These are phyloP conservation scores for Aptenodytes patagonicus DNA, from an alignment of 2,113 vertebrate species.

Conservation along the genomic window DNA sequence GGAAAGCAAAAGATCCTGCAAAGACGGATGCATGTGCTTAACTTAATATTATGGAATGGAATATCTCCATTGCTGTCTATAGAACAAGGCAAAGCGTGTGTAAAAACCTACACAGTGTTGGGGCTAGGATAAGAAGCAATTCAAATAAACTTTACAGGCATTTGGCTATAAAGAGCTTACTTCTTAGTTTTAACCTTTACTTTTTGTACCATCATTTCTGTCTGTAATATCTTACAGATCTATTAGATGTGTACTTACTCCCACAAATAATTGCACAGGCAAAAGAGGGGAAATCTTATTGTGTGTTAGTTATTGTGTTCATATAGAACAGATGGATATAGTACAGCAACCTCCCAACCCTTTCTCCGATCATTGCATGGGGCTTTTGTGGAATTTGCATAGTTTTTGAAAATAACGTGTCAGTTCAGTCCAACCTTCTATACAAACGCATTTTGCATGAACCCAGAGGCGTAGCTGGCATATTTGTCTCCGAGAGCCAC, in stretches of 20 bases:
- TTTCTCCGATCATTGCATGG: background rate
- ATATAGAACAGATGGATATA: background rate
- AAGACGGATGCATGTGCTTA: background rate
- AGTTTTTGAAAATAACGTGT: background rate
- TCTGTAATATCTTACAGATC: background rate
- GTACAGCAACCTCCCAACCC: background rate
- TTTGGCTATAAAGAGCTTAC: background rate
- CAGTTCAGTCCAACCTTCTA: background rate
- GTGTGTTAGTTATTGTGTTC: background rate
- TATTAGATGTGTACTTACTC: too few species aligned
- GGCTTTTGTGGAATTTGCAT: background rate
- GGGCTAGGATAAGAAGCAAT: background rate
- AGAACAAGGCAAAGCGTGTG: background rate
- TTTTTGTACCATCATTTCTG: background rate
- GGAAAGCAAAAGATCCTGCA: background rate
- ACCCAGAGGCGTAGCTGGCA: background rate
- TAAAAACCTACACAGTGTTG: background rate
- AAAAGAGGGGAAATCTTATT: background rate
- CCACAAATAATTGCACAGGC: background rate
- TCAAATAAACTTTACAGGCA: background rate
- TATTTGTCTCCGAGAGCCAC: background rate
- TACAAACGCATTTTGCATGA: background rate
- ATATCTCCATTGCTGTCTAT: too few species aligned
- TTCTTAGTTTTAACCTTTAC: background rate
- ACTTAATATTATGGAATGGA: background rate